Base-by-base conservation (phyloP, 2,113 vertebrate genomes). In the Balaeniceps rex region DNA sequence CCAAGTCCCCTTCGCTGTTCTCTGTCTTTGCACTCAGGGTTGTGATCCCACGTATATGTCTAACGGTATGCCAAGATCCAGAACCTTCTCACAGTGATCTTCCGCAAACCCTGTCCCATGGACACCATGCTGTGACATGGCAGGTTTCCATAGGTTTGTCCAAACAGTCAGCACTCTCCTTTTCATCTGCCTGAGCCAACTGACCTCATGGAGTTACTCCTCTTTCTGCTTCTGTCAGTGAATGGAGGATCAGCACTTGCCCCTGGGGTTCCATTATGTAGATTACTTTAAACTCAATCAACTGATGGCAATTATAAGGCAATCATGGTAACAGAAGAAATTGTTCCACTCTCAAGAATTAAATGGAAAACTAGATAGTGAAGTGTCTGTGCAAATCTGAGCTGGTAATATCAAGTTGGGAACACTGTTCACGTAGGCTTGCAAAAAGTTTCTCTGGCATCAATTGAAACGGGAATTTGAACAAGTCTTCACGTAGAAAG, bases 351-450 rank as follows among this genome's bases (percentile, higher is more conserved):
- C 25, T 68, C 19, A 33, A 85, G 31, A 68, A 38, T 40, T 23
- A 83, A 74, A 71, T 46, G 28, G 44, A 79, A 55, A 36, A 9
- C 46, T 52, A 57, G 54, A 10, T 1, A 7, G 7, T 33, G 46
- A 78, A 74, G 11, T 36, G n/a, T 19, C 34, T 31, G 24, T 58
- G 64, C 8, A 24, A 58, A 49, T 10, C 21, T 25, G 63, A 76
- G 31, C 52, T 65, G 72, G 6, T n/a, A 9, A 36, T 25, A 52
- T 5, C 28, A 24, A 31, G 26, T 19, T 54, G 49, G 68, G 42
- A 90, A 14, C 58, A 3, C 3, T 12, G 46, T 12, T 77, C 63
- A 17, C 0, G 0, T 3, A 33, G 9, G 17, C 31, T 80, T 81
- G 54, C 13, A 38, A 19, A 64, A 88, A 63, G n/a, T 92, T 71